Conservation (phyloP, 2,113 vertebrate genomes). For the Strix aluco region DNA sequence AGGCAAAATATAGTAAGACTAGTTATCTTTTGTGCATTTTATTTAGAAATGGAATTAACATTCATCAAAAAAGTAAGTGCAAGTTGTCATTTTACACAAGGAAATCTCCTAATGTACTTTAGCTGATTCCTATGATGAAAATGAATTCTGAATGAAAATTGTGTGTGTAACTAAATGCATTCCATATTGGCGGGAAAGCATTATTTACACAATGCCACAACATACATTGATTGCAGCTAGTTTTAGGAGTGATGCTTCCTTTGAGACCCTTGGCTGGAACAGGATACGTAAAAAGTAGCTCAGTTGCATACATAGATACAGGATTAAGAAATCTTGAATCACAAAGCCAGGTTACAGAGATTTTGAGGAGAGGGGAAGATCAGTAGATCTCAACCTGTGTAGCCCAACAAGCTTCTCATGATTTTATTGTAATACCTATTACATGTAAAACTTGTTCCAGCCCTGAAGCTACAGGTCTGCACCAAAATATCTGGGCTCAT, state of each 20-base stretch:
- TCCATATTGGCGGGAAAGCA: not conserved
- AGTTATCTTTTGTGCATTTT: not conserved
- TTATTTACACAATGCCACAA: not conserved
- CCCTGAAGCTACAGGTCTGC: not conserved
- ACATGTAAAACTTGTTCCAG: not conserved
- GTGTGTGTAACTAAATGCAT: not conserved
- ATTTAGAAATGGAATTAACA: not conserved
- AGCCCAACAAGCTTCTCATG: not conserved
- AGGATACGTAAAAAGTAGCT: not conserved
- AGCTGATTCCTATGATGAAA: not conserved
- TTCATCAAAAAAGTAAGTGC: not conserved
- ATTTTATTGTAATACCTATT: not conserved
- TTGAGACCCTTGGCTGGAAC: not conserved
- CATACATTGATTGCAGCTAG: not conserved
- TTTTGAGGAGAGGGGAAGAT: not conserved
- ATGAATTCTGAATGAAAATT: not conserved
- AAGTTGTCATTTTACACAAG: not conserved
- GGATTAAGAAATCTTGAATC: not conserved
- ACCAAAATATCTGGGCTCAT: not conserved
- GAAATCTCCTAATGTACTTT: not conserved
- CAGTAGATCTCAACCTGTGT: not conserved
- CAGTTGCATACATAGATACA: not conserved
- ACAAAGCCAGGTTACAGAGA: not conserved
- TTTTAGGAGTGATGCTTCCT: not conserved
- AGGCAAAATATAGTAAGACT: not conserved